Percentiles rank a stretch among this genome's conserved stretches.
Evolutionary conservation across 2,113 vertebrate genomes (phyloP).

Genomic region (Etheostoma spectabile): DNA sequence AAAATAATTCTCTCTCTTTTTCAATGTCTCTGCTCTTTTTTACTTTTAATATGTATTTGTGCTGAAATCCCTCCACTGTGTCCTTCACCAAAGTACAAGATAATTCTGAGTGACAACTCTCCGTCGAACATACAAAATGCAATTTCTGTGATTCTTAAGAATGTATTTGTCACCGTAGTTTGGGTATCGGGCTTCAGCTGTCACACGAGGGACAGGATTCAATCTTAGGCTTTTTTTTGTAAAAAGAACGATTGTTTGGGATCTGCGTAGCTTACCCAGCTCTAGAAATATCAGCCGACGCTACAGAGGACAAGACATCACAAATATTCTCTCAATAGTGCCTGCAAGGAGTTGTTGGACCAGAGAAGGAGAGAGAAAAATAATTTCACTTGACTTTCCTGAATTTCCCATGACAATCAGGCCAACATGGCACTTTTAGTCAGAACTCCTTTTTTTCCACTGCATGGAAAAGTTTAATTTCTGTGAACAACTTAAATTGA

Average conservation of each 20-base stretch:
- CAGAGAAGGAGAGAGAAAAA: conserved; percentile 6
- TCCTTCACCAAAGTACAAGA: conserved; percentile 54
- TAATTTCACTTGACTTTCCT: conserved; percentile 35
- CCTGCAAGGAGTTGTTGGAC: conserved; percentile 26
- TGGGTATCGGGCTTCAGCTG: conserved; percentile 50
- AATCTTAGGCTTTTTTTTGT: conserved; percentile 45
- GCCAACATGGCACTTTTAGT: conserved; percentile 5
- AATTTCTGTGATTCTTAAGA: conserved; percentile 64
- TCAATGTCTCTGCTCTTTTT: conserved; percentile 42
- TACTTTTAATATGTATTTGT: conserved; percentile 68
- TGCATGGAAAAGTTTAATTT: not conserved
- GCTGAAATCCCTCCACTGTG: conserved; percentile 67
- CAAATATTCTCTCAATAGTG: conserved; percentile 31
- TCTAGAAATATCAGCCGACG: conserved; percentile 58
- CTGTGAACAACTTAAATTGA: conserved; percentile 22
- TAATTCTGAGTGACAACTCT: conserved; percentile 77
- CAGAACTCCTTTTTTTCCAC: conserved; percentile 12
- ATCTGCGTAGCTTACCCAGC: conserved; percentile 28
- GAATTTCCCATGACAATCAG: conserved; percentile 34
- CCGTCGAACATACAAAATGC: conserved; percentile 36
- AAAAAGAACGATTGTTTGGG: conserved; percentile 16
- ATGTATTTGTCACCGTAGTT: conserved; percentile 57
- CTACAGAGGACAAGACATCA: conserved; percentile 36
- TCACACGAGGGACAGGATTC: conserved; percentile 59
- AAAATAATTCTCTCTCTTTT: conserved; percentile 51